Evolutionary conservation across 2,888 invertebrate genomes (phyloP).

Genomic region (Charanyca ferruginea): DNA sequence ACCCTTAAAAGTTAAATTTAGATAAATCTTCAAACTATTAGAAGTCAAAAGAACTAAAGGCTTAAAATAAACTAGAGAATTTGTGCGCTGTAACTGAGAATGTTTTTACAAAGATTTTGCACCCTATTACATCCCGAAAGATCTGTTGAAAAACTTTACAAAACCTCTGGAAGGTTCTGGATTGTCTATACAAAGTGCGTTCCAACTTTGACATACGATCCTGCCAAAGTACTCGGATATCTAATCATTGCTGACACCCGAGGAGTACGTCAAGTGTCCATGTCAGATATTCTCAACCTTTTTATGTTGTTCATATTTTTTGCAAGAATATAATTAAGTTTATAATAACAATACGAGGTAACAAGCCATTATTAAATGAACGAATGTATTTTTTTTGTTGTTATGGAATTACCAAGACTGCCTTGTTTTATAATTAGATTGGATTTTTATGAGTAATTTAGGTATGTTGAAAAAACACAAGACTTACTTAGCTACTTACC

Average conservation of each 20-base stretch:
- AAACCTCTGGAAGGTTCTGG: not conserved
- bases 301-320: not conserved
- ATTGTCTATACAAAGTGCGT: slow-evolving; percentile 2
- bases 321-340: not conserved
- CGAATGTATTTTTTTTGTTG: no score
- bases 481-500: no score
- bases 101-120: not conserved
- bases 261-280: slow-evolving; percentile 32
- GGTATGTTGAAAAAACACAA: no score
- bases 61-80: not conserved
- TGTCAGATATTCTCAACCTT: slow-evolving; percentile 33
- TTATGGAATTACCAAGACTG: no score
- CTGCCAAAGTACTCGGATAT: slow-evolving; percentile 39
- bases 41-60: no score
- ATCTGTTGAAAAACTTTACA: slow-evolving; percentile 5
- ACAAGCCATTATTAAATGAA: no score
- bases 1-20: no score
- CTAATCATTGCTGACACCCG: slow-evolving; percentile 45
- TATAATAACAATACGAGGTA: not conserved
- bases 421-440: no score
- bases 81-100: not conserved
- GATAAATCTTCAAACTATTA: no score
- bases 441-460: no score
- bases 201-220: slow-evolving; percentile 31
- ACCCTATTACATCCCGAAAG: not conserved